phyloP scores from a whole-genome alignment of 2,797 vertebrate genomes.

The Australoheros facetus region DNA sequence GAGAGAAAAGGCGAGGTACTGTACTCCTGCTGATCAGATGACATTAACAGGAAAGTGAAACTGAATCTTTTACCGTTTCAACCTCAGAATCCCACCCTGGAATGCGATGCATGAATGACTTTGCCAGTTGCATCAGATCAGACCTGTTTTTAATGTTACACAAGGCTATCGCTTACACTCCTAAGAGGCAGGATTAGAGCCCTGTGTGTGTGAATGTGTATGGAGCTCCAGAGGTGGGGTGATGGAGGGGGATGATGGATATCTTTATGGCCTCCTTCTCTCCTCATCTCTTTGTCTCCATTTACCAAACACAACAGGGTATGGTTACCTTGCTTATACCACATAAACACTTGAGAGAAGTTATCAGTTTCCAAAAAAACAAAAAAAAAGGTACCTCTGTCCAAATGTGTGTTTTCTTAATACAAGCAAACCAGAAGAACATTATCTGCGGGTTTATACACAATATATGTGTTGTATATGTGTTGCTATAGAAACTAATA shows the following conservation, averaged over 20 bases:
- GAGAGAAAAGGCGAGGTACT: slow-evolving; percentile 49
- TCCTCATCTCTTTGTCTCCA: slow-evolving; percentile 73
- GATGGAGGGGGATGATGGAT: slow-evolving; percentile 67
- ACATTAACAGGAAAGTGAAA: slow-evolving; percentile 69
- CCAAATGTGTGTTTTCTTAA: slow-evolving; percentile 36
- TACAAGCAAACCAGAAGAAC: slow-evolving; percentile 30
- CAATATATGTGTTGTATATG: slow-evolving; percentile 13
- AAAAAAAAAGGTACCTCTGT: neutral
- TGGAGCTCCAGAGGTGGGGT: slow-evolving; percentile 48
- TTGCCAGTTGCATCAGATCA: slow-evolving; percentile 74
- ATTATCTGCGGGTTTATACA: slow-evolving; percentile 32
- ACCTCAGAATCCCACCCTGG: slow-evolving; percentile 65
- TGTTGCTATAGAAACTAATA: slow-evolving; percentile 36
- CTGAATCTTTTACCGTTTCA: slow-evolving; percentile 61
- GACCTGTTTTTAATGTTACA: slow-evolving; percentile 76
- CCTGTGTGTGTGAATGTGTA: slow-evolving; percentile 54
- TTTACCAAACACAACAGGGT: slow-evolving; percentile 72
- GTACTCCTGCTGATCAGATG: slow-evolving; percentile 63
- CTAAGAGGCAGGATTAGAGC: slow-evolving; percentile 78
- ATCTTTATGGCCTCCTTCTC: slow-evolving; percentile 74
- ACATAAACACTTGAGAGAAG: slow-evolving; percentile 42
- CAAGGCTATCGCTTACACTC: slow-evolving; percentile 79
- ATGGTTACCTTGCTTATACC: slow-evolving; percentile 59
- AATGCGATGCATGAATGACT: slow-evolving; percentile 72
- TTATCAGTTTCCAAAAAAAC: slow-evolving; percentile 47